Percentiles rank a stretch among this genome's conserved stretches.
Conservation (phyloP, 2,888 invertebrate species). For the Oscheius onirici region DNA sequence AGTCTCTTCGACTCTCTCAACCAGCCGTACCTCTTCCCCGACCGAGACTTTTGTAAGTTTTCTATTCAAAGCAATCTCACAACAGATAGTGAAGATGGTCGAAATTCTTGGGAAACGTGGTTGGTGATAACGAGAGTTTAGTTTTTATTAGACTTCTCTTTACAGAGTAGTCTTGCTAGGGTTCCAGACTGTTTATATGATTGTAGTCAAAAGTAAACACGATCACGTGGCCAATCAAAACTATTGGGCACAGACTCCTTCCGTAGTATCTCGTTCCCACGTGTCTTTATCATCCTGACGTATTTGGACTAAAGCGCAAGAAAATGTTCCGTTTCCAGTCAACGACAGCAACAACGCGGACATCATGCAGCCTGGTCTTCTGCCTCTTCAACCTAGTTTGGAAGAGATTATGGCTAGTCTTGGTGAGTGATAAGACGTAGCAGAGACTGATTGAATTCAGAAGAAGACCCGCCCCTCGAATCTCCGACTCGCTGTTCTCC, state of each 20-base stretch:
- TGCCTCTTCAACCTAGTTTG: constrained; percentile 88
- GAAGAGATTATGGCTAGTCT: constrained; percentile 70
- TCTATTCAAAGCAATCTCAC: too few species aligned
- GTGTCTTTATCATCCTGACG: constrained; percentile 11
- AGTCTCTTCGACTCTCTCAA: constrained; percentile 73
- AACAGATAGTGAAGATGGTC: too few species aligned
- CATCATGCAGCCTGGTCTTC: constrained; percentile 96
- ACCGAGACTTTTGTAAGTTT: constrained; percentile 81
- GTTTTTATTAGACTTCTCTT: too few species aligned
- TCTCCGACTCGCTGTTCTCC: constrained; percentile 19
- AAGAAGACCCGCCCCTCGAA: constrained; percentile 21
- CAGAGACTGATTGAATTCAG: constrained; percentile 2
- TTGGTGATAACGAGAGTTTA: too few species aligned
- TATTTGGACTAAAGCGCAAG: background rate
- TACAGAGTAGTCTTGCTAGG: too few species aligned
- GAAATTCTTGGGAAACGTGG: too few species aligned
- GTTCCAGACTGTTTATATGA: too few species aligned
- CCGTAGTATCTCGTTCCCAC: constrained; percentile 1
- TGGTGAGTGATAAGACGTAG: constrained; percentile 19
- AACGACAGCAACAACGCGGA: constrained; percentile 75
- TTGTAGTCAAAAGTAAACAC: too few species aligned
- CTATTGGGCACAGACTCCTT: too few species aligned
- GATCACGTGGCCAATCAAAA: too few species aligned
- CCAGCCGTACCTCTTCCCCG: constrained; percentile 92
- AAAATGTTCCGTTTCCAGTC: constrained; percentile 10